Conservation (phyloP, 30 jellyfish, hydroid and myxozoan genomes). For the Aurelia aurita complex sp. Pacific region DNA sequence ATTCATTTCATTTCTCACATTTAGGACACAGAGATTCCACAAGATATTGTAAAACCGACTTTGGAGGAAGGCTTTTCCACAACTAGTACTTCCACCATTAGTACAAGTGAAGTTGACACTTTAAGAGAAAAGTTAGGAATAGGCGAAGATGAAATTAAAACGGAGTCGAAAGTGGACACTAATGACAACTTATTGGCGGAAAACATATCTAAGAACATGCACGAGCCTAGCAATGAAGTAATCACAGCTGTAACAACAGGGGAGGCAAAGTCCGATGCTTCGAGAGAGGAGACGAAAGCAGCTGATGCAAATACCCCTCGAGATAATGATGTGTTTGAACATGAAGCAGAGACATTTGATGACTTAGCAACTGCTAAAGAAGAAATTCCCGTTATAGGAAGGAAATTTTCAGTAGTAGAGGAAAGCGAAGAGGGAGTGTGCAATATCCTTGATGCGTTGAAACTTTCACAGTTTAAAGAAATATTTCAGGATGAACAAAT, state of each 20-base stretch:
- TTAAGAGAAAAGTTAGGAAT: no score
- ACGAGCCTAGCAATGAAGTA: no score
- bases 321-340: not conserved
- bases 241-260: no score
- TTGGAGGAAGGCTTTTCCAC: no score
- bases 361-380: not conserved
- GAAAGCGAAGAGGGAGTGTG: conserved; percentile 61
- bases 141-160: not conserved
- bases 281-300: no score
- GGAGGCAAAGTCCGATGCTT: no score
- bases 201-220: no score
- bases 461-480: conserved; percentile 35
- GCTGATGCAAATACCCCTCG: not conserved
- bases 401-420: conserved; percentile 6
- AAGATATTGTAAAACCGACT: no score
- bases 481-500: conserved; percentile 56
- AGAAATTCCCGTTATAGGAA: not conserved
- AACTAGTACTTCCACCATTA: no score
- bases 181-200: not conserved
- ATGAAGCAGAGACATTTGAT: not conserved
- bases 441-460: conserved; percentile 17
- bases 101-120: no score
- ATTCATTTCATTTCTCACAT: no score
- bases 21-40: no score
- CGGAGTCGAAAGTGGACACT: not conserved